Evolutionary conservation across 2,888 invertebrate genomes (phyloP), one percentile per base, ranked within the genome.

Genomic region (Drosophila basisetae): DNA sequence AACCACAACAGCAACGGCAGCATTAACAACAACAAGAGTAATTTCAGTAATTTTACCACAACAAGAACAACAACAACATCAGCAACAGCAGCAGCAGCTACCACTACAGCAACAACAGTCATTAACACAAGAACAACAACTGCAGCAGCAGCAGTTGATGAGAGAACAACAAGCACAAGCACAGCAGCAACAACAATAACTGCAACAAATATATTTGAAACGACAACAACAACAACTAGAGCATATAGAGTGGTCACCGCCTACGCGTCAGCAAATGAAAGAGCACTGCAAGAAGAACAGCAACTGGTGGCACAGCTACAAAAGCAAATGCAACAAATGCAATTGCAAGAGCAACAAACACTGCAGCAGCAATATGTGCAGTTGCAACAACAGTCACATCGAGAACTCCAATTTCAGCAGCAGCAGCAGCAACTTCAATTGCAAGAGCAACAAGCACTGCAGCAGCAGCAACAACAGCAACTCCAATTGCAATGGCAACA

Each of bases 1-100:
- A 68, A 43, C 68, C 37, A 53, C 22, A 78, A 54, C 28, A 73
- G 60, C 50, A 54, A 64, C 63, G 56, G 53, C 66, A 78, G 47
- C 52, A 64, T 53, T 41, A 62, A 68, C 61, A 66, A 47, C 30
- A 64, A 64, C 65, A 56, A 55, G 58, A 60, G 49, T 56, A 73
- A 60, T 56, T 47, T 50, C 56, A 69, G 71, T 37, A 69, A 53
- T 33, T 69, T 58, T 52, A 69, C 68, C 16, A 68, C 43, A 39
- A 50, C 54, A 30, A 37, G 35, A 53, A 18, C 56, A 37, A 37
- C 65, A 58, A 2, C 65, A 35, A 3, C 60, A 33, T 0, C 37
- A 39, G 31, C 47, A 35, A 11, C 58, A 64, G 18, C 50, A 50
- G n/a, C 49, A 37, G 18, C 37, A 39, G 13, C 47, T 47, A 47